Conservation (phyloP, 2,888 invertebrate species). For the Hemistola chrysoprasaria region DNA sequence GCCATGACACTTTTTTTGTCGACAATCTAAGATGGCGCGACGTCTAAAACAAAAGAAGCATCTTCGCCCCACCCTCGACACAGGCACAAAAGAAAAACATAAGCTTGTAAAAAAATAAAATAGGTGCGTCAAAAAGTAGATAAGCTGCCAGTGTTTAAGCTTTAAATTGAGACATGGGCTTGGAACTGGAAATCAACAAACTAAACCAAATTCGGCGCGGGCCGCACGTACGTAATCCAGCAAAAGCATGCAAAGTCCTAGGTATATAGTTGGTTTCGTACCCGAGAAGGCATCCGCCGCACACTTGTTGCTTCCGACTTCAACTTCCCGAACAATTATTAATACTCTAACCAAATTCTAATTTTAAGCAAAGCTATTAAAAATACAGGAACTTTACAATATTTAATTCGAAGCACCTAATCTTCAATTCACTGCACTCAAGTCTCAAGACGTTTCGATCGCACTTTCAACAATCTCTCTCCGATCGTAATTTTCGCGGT, state of each 20-base stretch:
- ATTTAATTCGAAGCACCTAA: slow-evolving; percentile 54
- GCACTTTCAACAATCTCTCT: slow-evolving; percentile 51
- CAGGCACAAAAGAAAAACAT: slow-evolving; percentile 34
- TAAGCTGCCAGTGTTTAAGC: slow-evolving; percentile 35
- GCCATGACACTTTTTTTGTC: slow-evolving; percentile 80
- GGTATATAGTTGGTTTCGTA: slow-evolving; percentile 71
- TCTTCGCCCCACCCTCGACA: slow-evolving; percentile 68
- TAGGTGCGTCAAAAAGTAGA: slow-evolving; percentile 22
- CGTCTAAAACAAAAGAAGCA: slow-evolving; percentile 76
- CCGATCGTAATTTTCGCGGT: slow-evolving; percentile 31
- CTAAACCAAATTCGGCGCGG: slow-evolving; percentile 52
- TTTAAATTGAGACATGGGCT: too few species aligned
- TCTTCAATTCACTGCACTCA: slow-evolving; percentile 61
- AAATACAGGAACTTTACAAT: slow-evolving; percentile 46
- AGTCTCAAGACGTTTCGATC: slow-evolving; percentile 55
- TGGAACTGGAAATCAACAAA: slow-evolving; percentile 54
- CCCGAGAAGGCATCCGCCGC: slow-evolving; percentile 73
- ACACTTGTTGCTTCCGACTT: slow-evolving; percentile 72
- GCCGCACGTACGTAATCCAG: slow-evolving; percentile 46
- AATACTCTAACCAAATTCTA: slow-evolving; percentile 37
- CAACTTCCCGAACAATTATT: slow-evolving; percentile 48
- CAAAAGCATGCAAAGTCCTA: slow-evolving; percentile 74
- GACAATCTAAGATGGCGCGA: slow-evolving; percentile 77
- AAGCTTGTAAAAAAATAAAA: slow-evolving; percentile 24
- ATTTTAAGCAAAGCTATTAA: too few species aligned